Percentiles rank a stretch among this genome's conserved stretches.
These are phyloP conservation scores for Sylvietta virens DNA, from an alignment of 2,113 vertebrate genomes.

Conservation along the genomic window DNA sequence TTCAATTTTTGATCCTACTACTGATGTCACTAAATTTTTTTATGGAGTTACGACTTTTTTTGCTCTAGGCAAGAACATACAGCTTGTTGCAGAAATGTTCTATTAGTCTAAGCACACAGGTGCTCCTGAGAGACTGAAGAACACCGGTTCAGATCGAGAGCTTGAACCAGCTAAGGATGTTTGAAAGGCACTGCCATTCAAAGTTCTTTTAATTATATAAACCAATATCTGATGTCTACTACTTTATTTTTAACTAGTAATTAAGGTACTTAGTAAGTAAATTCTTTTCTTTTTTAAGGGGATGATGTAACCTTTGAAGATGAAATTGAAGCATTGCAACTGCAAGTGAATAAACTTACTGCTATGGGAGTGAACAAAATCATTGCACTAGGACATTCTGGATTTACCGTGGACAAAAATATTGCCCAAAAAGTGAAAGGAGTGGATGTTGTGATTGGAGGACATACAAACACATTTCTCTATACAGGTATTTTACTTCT, in stretches of 20 bases:
- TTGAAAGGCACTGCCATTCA: neutral
- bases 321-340: conserved; percentile 82
- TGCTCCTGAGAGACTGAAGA: neutral
- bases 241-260: neutral
- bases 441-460: conserved; percentile 90
- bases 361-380: conserved; percentile 85
- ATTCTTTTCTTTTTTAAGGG: conserved; percentile 52
- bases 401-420: conserved; percentile 80
- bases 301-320: conserved; percentile 80
- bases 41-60: neutral
- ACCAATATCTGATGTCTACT: neutral
- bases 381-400: conserved; percentile 93
- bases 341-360: conserved; percentile 80
- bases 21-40: neutral
- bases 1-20: neutral
- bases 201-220: neutral
- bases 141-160: neutral
- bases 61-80: neutral
- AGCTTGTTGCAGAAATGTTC: neutral
- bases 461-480: conserved; percentile 93
- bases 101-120: neutral
- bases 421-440: conserved; percentile 86
- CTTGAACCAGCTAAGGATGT: neutral
- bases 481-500: conserved; percentile 80
- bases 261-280: neutral